Conservation (phyloP, 2,113 vertebrate species). For the Leiothrix lutea region DNA sequence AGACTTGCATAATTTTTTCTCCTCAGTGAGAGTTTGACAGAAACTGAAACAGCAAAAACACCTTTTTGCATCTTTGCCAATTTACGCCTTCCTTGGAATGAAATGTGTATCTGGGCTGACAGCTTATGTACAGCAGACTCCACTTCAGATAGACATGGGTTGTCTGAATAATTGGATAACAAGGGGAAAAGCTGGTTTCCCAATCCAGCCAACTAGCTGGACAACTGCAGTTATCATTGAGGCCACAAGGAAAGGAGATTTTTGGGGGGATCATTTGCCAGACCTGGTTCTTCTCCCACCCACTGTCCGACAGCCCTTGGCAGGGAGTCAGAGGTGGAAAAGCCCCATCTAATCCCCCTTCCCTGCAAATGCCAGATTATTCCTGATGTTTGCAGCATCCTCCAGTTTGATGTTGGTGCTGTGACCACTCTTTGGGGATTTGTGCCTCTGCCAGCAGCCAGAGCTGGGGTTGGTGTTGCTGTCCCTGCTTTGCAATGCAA, state of each 20-base stretch:
- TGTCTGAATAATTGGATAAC: constrained; percentile 37
- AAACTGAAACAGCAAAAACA: constrained; percentile 10
- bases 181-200: constrained; percentile 30
- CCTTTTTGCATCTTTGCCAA: constrained; percentile 50
- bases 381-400: not conserved
- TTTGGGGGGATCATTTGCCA: not conserved
- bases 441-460: not conserved
- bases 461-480: not conserved
- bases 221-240: constrained; percentile 39
- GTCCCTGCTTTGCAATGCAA: not conserved
- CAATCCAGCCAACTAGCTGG: constrained; percentile 37
- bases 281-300: constrained; percentile 22
- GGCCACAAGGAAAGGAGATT: constrained; percentile 38
- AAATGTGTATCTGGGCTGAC: constrained; percentile 34
- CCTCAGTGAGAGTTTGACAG: not conserved
- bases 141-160: constrained; percentile 26
- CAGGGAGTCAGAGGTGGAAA: not conserved
- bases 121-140: constrained; percentile 57
- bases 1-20: not conserved
- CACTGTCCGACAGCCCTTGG: not conserved
- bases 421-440: not conserved
- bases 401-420: not conserved
- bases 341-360: not conserved
- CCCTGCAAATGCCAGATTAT: not conserved
- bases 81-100: constrained; percentile 36